Evolutionary conservation across 1,140 invertebrate species (phyloP).

Genomic region (Hylyphantes graminicola): DNA sequence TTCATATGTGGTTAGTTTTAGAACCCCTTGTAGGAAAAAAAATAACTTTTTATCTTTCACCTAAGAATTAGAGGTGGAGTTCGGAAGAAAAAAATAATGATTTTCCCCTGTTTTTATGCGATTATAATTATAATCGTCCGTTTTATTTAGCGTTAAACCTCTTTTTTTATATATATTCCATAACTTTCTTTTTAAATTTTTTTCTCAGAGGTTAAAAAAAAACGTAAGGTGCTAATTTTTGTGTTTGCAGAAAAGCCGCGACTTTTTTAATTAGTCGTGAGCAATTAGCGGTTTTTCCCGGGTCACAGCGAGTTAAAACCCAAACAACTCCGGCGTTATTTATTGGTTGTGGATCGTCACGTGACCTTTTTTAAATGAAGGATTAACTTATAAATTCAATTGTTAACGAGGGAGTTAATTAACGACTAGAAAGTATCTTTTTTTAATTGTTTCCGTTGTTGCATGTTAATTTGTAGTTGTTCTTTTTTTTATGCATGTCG

Average conservation of each 20-base stretch:
- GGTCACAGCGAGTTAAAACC: conserved; percentile 36
- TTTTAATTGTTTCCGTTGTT: too few species aligned
- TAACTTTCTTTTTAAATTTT: not conserved
- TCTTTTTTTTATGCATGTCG: too few species aligned
- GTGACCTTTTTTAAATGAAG: conserved; percentile 6
- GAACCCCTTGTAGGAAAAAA: conserved; percentile 11
- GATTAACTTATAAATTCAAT: conserved; percentile 12
- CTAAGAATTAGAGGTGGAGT: conserved; percentile 15
- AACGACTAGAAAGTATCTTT: too few species aligned
- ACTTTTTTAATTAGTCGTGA: not conserved
- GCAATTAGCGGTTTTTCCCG: conserved; percentile 38
- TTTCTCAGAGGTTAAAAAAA: not conserved
- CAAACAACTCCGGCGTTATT: conserved; percentile 26
- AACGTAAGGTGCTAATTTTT: too few species aligned
- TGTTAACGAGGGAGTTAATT: not conserved
- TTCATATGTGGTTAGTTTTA: not conserved
- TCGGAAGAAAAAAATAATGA: conserved; percentile 13
- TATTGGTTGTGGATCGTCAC: conserved; percentile 7
- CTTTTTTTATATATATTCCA: not conserved
- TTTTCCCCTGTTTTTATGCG: conserved; percentile 48
- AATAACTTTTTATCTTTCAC: conserved; percentile 45
- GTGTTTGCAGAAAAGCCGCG: too few species aligned
- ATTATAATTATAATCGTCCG: conserved; percentile 59
- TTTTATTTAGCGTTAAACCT: conserved; percentile 59
- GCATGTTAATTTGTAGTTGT: too few species aligned